Conservation (phyloP, 2,797 vertebrate species). For the Molossus alvarezi region DNA sequence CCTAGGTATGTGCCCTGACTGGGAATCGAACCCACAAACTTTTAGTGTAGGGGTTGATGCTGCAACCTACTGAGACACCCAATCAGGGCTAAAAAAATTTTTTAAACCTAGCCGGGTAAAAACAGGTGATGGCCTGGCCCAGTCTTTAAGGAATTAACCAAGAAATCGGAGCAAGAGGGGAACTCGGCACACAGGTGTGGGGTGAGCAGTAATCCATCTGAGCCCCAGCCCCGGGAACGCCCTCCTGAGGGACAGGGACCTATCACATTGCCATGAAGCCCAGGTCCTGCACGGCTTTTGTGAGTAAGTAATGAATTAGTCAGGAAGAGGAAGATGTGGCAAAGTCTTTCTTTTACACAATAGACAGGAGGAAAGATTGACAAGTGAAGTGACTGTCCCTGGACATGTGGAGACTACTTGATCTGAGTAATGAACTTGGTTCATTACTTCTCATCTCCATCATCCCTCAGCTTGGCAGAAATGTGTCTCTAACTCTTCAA, state of each 20-base stretch:
- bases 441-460: constrained; percentile 56
- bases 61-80: too few relatives aligned
- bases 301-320: neutral
- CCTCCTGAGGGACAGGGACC: neutral
- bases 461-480: constrained; percentile 29
- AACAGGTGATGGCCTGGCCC: constrained; percentile 35
- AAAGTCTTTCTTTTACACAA: neutral
- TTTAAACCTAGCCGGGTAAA: constrained; percentile 30
- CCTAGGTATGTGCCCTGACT: too few relatives aligned
- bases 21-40: too few relatives aligned
- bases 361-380: constrained; percentile 33
- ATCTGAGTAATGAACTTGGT: constrained; percentile 17
- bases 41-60: too few relatives aligned
- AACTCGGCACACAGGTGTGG: neutral
- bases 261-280: constrained; percentile 65
- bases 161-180: constrained; percentile 23
- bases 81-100: neutral
- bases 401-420: neutral
- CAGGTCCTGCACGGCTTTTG: constrained; percentile 18
- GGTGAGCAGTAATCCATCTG: neutral
- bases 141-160: neutral
- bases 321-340: neutral
- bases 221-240: neutral
- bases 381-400: neutral
- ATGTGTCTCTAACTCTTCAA: neutral